phyloP scores from a whole-genome alignment of 2,888 invertebrate genomes.

The Athetis lepigone region DNA sequence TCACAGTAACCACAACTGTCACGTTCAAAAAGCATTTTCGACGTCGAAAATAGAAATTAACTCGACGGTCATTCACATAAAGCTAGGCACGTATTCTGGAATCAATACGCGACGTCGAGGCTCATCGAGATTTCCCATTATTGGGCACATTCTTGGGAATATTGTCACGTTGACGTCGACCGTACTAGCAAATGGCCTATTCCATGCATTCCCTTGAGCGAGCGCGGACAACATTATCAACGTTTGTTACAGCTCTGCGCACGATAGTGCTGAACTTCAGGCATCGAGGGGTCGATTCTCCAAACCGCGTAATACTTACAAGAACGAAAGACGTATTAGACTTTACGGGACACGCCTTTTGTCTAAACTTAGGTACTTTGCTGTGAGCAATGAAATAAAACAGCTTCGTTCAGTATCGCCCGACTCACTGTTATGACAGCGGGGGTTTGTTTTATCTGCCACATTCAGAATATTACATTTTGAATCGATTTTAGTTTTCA shows the following conservation, averaged over 20 bases:
- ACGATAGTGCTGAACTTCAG: conserved; percentile 63
- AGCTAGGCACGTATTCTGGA: conserved; percentile 68
- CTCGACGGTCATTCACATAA: conserved; percentile 67
- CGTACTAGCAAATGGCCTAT: conserved; percentile 70
- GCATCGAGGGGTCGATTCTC: conserved; percentile 63
- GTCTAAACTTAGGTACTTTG: conserved; percentile 41
- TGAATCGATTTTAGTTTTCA: conserved; percentile 55
- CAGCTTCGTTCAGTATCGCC: conserved; percentile 42
- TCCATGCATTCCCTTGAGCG: conserved; percentile 67
- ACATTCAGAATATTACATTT: conserved; percentile 51
- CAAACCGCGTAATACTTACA: conserved; percentile 56
- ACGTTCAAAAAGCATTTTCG: conserved; percentile 67
- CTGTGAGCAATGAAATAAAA: conserved; percentile 43
- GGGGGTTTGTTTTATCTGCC: conserved; percentile 45
- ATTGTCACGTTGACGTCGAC: conserved; percentile 71
- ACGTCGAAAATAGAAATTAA: conserved; percentile 73
- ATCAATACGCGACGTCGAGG: conserved; percentile 69
- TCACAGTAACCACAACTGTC: conserved; percentile 66
- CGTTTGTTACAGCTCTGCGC: conserved; percentile 69
- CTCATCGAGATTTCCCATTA: conserved; percentile 63
- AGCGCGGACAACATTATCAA: conserved; percentile 71
- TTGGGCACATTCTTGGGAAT: conserved; percentile 72
- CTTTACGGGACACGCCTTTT: conserved; percentile 32
- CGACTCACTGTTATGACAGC: conserved; percentile 36
- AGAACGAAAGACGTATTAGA: conserved; percentile 47